Base-by-base conservation (phyloP, 2,113 vertebrate genomes). In the Cairina moschata region DNA sequence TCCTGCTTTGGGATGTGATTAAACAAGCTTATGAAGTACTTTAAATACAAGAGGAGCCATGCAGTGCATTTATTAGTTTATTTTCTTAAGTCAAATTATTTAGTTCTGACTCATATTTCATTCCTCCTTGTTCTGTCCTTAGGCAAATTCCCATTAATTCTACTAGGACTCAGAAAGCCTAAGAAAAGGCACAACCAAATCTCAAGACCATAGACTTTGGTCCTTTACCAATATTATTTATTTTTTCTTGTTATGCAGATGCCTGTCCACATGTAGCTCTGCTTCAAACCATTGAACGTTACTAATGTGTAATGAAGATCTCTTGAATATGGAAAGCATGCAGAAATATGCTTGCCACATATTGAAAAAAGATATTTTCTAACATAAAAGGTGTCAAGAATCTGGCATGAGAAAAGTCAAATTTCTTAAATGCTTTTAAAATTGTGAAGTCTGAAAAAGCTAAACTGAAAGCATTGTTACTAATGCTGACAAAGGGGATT, bases 31-130 rank as follows among this genome's bases (percentile, higher is more conserved):
- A 16, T 50, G 71, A 67, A 72, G 36, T 28, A 69, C 84, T 91
- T 86, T 56, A 66, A 80, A 77, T 42, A 32, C 21, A 31, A 55
- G 55, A 83, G 13, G 25, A 91, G 42, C 13, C 59, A 38, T 55
- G 84, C 42, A 94, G 87, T 88, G 59, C 90, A 91, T 87, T 89
- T 93, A 66, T 85, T 80, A 12, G 14, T 55, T 86, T 90, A 40
- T 78, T 89, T 92, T 87, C 78, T 80, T 50, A 75, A 72, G 62
- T 82, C 4, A 54, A n/a, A 76, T 87, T 79, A 54, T 66, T 84
- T 69, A 60, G 54, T 73, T 79, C 77, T 83, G 67, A 79, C 34
- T 82, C 81, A 25, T 72, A 34, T 92, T 83, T 54, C 82, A 65
- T 11, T 13, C 21, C 25, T 91, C 28, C 59, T 69, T 82, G 17